Evolutionary conservation across 1,140 invertebrate species (phyloP).

Genomic region (Aporrectodea caliginosa): DNA sequence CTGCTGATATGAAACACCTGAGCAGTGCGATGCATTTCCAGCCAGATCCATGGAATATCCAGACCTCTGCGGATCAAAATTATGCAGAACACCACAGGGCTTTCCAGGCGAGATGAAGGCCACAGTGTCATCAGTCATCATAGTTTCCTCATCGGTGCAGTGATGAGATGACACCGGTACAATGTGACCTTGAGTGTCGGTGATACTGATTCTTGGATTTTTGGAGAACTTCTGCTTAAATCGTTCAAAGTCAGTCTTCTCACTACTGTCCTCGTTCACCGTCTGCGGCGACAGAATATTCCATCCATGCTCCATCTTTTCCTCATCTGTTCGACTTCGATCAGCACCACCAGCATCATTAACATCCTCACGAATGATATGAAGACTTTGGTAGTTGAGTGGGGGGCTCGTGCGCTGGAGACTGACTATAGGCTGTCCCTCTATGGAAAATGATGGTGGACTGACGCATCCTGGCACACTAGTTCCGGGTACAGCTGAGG

Average conservation of each 20-base stretch:
- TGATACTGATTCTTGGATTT: slow-evolving; percentile 80
- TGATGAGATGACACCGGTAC: background rate
- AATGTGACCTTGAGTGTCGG: slow-evolving; percentile 69
- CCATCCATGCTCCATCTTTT: background rate
- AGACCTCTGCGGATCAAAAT: too few relatives aligned
- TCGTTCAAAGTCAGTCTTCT: background rate
- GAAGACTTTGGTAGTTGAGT: background rate
- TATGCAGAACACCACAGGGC: too few relatives aligned
- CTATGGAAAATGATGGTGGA: background rate
- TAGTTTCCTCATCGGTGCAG: slow-evolving; percentile 58
- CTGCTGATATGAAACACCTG: too few relatives aligned
- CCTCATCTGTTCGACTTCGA: background rate
- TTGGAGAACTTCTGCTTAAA: slow-evolving; percentile 25
- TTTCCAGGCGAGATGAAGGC: slow-evolving; percentile 61
- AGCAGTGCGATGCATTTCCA: too few relatives aligned
- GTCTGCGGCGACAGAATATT: too few relatives aligned
- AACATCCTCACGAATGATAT: background rate
- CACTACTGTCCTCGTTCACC: background rate
- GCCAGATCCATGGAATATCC: too few relatives aligned
- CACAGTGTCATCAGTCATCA: slow-evolving; percentile 69
- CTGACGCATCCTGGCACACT: background rate
- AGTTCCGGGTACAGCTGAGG: background rate
- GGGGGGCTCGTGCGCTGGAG: background rate
- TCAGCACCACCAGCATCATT: background rate
- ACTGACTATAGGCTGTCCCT: too few relatives aligned